These are phyloP conservation scores for Drosophila melanosoma DNA, from an alignment of 2,888 invertebrate genomes.

Conservation along the genomic window DNA sequence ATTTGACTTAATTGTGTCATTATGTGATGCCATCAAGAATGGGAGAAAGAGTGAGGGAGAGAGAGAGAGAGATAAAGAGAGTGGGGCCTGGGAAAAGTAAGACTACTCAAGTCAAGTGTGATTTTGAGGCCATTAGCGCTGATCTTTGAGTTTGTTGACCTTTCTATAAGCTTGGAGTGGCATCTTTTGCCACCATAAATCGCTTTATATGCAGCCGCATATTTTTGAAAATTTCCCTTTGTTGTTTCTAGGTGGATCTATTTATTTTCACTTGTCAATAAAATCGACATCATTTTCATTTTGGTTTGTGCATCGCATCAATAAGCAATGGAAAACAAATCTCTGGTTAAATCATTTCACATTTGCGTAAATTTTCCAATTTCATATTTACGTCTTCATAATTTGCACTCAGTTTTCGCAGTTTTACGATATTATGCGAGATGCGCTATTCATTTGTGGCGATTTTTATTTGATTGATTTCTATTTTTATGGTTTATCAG, in stretches of 20 bases:
- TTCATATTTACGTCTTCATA: conserved; percentile 71
- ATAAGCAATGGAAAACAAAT: conserved; percentile 60
- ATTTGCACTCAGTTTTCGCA: conserved; percentile 62
- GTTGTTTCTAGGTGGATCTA: conserved; percentile 53
- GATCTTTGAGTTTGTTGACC: conserved; percentile 59
- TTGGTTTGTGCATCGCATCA: conserved; percentile 59
- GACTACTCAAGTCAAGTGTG: conserved; percentile 69
- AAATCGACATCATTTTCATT: conserved; percentile 67
- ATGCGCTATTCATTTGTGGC: conserved; percentile 11
- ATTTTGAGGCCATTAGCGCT: conserved; percentile 44
- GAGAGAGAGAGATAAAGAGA: neutral
- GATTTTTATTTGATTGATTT: conserved; percentile 37
- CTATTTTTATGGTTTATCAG: conserved; percentile 45
- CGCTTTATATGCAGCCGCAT: conserved; percentile 16
- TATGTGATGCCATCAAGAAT: conserved; percentile 55
- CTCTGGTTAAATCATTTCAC: conserved; percentile 50
- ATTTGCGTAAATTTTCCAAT: conserved; percentile 38
- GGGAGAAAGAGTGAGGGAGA: neutral
- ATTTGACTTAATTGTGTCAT: conserved; percentile 80
- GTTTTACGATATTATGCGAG: conserved; percentile 39
- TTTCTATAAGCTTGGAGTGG: conserved; percentile 35
- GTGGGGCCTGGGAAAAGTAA: conserved; percentile 48
- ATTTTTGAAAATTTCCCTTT: conserved; percentile 24
- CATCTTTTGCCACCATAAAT: conserved; percentile 14
- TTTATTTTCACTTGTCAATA: conserved; percentile 71